These are phyloP conservation scores for Neotoxoptera formosana DNA, from an alignment of 1,140 invertebrate genomes.

Conservation along the genomic window DNA sequence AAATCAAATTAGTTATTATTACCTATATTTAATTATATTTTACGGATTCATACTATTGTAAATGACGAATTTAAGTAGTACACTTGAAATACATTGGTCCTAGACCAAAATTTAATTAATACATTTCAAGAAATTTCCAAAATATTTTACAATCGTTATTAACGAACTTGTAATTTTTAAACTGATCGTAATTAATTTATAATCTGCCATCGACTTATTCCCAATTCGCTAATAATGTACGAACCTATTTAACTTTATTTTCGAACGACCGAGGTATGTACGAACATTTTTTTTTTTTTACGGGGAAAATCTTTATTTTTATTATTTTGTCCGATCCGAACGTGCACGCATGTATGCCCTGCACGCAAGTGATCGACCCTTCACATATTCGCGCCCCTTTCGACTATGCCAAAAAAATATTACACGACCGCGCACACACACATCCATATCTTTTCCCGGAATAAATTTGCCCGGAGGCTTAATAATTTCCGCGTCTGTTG, in stretches of 20 bases:
- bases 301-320: not conserved
- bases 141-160: not conserved
- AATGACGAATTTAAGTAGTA: not conserved
- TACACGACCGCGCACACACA: not conserved
- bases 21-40: not conserved
- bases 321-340: not conserved
- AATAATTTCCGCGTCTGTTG: conserved; percentile 45
- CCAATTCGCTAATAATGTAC: not conserved
- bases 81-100: not conserved
- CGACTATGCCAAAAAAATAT: not conserved
- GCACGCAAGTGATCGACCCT: conserved; percentile 16
- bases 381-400: conserved; percentile 15
- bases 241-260: not conserved
- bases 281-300: not conserved
- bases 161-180: not conserved
- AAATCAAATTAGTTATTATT: not conserved
- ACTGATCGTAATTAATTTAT: not conserved
- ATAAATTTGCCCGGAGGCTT: conserved; percentile 42
- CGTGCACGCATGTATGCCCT: not conserved
- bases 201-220: not conserved
- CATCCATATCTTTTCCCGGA: conserved; percentile 31
- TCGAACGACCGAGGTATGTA: not conserved
- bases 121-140: not conserved
- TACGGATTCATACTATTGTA: not conserved
- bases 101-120: not conserved